Evolutionary conservation across 92 coral and sea anemone genomes (phyloP).

Genomic region (Blastomussa wellsi): DNA sequence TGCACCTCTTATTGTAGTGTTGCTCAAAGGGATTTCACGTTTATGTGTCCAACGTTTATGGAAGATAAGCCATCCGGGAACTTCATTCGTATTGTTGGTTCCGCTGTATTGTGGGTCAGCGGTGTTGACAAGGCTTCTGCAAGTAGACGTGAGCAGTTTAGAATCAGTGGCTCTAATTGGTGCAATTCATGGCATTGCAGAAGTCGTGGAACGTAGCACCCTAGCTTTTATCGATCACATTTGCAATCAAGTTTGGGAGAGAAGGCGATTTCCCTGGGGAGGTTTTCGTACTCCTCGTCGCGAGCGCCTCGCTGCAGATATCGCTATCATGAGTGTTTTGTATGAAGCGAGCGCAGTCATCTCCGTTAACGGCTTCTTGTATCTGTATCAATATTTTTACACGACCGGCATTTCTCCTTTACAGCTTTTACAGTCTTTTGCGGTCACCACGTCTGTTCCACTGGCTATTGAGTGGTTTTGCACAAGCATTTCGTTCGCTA

Average conservation of each 20-base stretch:
- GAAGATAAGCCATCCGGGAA: constrained; percentile 39
- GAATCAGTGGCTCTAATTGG: constrained; percentile 18
- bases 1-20: constrained; percentile 2
- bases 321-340: constrained; percentile 32
- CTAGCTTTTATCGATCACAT: constrained; percentile 22
- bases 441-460: background rate
- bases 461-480: constrained; percentile 25
- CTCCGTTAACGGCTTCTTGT: constrained; percentile 14
- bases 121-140: constrained; percentile 6
- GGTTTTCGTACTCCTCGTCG: constrained; percentile 42
- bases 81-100: constrained; percentile 18
- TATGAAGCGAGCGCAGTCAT: constrained; percentile 16
- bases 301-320: constrained; percentile 31
- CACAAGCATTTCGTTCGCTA: constrained; percentile 12
- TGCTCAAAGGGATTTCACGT: constrained; percentile 1
- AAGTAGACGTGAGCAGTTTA: background rate
- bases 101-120: constrained; percentile 36
- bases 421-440: background rate
- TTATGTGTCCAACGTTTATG: constrained; percentile 11
- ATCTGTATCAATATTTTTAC: constrained; percentile 21
- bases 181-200: constrained; percentile 20
- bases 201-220: constrained; percentile 20
- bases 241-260: constrained; percentile 6
- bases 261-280: constrained; percentile 9
- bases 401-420: background rate